Percentiles rank a stretch among this genome's conserved stretches.
phyloP scores from a whole-genome alignment of 2,113 vertebrate species.

The Myotis brandtii region DNA sequence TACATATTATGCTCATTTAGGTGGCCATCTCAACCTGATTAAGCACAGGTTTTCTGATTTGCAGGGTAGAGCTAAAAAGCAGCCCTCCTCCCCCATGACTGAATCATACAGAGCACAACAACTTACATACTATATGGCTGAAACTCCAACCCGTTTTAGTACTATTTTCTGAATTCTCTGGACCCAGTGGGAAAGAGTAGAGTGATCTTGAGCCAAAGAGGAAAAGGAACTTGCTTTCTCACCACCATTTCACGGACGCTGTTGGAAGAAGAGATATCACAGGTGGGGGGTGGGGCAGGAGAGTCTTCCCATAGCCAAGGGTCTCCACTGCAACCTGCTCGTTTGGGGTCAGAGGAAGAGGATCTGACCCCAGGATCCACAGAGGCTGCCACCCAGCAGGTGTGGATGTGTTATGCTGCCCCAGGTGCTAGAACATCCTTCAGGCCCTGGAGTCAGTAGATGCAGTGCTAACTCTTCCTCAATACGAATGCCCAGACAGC shows the following conservation, averaged over 20 bases:
- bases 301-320: neutral
- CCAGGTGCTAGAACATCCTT: neutral
- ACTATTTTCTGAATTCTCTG: neutral
- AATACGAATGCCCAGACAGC: neutral
- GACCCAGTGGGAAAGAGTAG: neutral
- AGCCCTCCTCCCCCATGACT: too few relatives aligned
- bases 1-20: neutral
- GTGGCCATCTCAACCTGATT: neutral
- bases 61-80: neutral
- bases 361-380: neutral
- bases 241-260: rapidly evolving
- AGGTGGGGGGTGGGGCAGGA: too few relatives aligned
- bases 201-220: neutral
- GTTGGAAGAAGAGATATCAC: neutral
- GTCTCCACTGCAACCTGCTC: neutral
- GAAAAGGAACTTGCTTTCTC: neutral
- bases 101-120: neutral
- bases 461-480: neutral
- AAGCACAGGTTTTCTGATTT: neutral
- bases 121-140: neutral
- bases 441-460: neutral
- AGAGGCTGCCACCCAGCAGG: neutral
- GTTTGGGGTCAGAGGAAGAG: neutral
- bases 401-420: neutral
- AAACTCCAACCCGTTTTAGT: neutral